Conservation (phyloP, 2,888 invertebrate genomes). For the Nomada ferruginata region DNA sequence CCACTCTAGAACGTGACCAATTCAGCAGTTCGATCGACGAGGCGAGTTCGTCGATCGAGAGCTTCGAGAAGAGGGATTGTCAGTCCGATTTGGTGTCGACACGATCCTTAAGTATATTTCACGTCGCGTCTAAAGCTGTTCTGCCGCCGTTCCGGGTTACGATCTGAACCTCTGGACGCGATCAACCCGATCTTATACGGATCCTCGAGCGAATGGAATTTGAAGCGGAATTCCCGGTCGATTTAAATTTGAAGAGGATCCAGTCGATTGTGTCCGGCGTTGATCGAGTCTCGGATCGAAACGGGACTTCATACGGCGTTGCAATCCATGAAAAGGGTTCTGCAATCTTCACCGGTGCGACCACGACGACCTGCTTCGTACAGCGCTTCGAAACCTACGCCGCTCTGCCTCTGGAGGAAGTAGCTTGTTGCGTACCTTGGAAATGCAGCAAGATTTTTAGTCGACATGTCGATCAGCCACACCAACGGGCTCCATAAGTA, state of each 20-base stretch:
- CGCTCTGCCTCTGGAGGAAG: slow-evolving; percentile 90
- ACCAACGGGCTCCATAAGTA: too few relatives aligned
- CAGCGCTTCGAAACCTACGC: slow-evolving; percentile 90
- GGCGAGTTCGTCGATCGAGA: slow-evolving; percentile 20
- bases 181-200: neutral
- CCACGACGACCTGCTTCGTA: slow-evolving; percentile 95
- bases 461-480: too few relatives aligned
- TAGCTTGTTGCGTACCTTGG: slow-evolving; percentile 94
- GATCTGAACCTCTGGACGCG: slow-evolving; percentile 41
- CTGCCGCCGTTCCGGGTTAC: slow-evolving; percentile 23
- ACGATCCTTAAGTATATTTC: slow-evolving; percentile 20
- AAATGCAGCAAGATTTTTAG: neutral
- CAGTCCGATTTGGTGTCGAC: slow-evolving; percentile 23
- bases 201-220: neutral
- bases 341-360: slow-evolving; percentile 94
- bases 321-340: slow-evolving; percentile 93
- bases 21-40: slow-evolving; percentile 4
- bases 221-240: neutral
- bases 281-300: slow-evolving; percentile 17
- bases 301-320: slow-evolving; percentile 90
- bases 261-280: neutral
- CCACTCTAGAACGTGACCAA: neutral
- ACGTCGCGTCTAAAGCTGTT: slow-evolving; percentile 43
- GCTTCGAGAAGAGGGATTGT: slow-evolving; percentile 9
- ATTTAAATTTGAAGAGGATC: neutral